Base-by-base conservation (phyloP, 2,797 vertebrate genomes). In the Acanthurus leucopareius region DNA sequence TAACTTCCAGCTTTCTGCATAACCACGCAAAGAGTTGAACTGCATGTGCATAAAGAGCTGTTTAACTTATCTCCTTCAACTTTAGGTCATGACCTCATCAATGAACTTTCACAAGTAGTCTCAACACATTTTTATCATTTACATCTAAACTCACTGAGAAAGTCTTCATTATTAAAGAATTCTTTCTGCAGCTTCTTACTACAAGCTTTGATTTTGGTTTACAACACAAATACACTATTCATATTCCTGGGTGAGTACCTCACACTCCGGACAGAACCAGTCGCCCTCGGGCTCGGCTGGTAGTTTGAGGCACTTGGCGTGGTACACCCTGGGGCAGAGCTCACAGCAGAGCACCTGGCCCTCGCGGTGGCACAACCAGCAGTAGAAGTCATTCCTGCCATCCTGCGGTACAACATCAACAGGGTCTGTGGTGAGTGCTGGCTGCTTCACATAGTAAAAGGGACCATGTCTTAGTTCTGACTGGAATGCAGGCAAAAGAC, bases 331-430 rank as follows among this genome's bases (percentile, higher is more conserved):
- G 92, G 98, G 98, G 92, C 98, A 99, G 96, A 99, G 98, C 95
- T 99, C 98, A 95, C 98, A 97, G 97, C 98, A 99, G 96, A 99
- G 98, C 96, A 99, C 98, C 96, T 97, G 98, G 92, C 98, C 95
- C 94, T 96, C 95, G 74, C 95, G 98, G 95, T 99, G 98, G 96
- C 98, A 99, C 97, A 99, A 92, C 98, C 98, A 99, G 96, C 98
- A 99, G 96, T 96, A 99, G 97, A 99, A 99, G 95, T 99, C 98
- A 89, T 99, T 99, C 94, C 98, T 98, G 96, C 98, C 97, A 92
- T 99, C 98, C 97, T 99, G 98, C 88, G 98, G 98, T 97, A 98
- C 97, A 97, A 98, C 98, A 98, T 99, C 98, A 97, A 99, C 97
- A 98, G 98, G 98, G 96, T 99, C 98, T 98, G 95, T 94, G 90